Percentiles rank a stretch among this genome's conserved stretches.
Conservation (phyloP, 2,113 vertebrate species). For the Oreochromis spilurus region DNA sequence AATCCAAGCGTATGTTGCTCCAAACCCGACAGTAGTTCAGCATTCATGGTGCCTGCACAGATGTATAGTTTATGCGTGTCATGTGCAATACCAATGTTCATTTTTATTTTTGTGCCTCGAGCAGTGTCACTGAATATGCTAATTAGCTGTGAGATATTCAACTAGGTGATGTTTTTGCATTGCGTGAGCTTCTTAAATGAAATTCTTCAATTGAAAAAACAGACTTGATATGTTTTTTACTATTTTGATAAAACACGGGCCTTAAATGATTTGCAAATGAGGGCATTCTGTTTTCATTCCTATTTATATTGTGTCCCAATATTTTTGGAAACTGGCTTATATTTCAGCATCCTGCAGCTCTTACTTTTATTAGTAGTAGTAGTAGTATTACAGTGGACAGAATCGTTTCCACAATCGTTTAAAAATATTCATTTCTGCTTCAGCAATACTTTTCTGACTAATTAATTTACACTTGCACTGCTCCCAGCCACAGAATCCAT, state of each 20-base stretch:
- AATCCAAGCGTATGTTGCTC: neutral
- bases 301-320: neutral
- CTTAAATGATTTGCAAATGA: neutral
- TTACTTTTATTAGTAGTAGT: neutral
- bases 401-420: neutral
- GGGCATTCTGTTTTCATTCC: neutral
- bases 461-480: neutral
- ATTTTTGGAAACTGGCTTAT: neutral
- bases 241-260: neutral
- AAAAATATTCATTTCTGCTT: neutral
- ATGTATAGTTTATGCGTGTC: neutral
- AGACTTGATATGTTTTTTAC: neutral
- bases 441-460: neutral
- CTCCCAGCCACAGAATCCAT: neutral
- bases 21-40: neutral
- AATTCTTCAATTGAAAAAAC: neutral
- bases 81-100: neutral
- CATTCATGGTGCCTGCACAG: neutral
- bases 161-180: neutral
- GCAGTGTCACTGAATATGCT: neutral
- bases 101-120: neutral
- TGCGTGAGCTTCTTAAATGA: neutral
- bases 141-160: neutral
- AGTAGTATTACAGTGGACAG: neutral
- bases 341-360: neutral